These are phyloP conservation scores for Papilio helenus DNA, from an alignment of 1,140 invertebrate species.

Conservation along the genomic window DNA sequence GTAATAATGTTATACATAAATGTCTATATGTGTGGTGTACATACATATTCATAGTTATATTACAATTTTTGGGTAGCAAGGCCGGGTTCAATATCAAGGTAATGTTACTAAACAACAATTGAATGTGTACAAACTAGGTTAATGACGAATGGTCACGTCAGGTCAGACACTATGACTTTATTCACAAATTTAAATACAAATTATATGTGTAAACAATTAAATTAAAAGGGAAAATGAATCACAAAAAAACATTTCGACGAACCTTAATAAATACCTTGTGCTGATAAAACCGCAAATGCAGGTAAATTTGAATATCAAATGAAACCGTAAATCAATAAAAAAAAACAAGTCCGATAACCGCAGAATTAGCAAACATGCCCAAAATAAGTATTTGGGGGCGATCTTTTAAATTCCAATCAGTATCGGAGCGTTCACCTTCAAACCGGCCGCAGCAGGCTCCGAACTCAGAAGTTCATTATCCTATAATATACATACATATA, in stretches of 20 bases:
- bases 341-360: constrained; percentile 72
- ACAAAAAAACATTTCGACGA: not conserved
- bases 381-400: constrained; percentile 67
- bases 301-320: constrained; percentile 56
- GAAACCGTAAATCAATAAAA: constrained; percentile 63
- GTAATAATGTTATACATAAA: too few species aligned
- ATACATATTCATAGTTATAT: not conserved
- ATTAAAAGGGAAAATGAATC: not conserved
- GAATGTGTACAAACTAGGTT: constrained; percentile 43
- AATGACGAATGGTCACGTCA: constrained; percentile 40
- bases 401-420: constrained; percentile 76
- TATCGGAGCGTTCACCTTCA: constrained; percentile 76
- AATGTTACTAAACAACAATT: constrained; percentile 37
- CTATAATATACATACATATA: constrained; percentile 67
- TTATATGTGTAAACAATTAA: constrained; percentile 18
- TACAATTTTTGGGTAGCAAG: not conserved
- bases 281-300: constrained; percentile 37
- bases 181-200: not conserved
- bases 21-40: not conserved
- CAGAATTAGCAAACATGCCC: constrained; percentile 68
- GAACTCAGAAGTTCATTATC: constrained; percentile 76
- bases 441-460: constrained; percentile 72
- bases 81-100: not conserved
- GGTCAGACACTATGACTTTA: not conserved
- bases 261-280: constrained; percentile 20